Evolutionary conservation across 2,113 vertebrate genomes (phyloP).

Genomic region (Brachyistius frenatus): DNA sequence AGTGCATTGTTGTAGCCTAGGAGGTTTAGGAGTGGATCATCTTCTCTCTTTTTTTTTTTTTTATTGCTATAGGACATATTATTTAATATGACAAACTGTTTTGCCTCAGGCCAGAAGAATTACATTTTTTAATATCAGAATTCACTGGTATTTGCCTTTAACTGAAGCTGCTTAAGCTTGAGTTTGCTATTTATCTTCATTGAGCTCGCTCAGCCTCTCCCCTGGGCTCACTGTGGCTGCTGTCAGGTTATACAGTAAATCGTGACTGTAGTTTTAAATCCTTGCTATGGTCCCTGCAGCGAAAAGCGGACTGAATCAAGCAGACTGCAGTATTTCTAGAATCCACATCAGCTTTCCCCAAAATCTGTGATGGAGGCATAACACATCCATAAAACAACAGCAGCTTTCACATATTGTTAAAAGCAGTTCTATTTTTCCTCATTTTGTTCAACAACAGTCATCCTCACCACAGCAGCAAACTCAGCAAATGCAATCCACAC

Average conservation of each 20-base stretch:
- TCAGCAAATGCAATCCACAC: not conserved
- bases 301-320: conserved; percentile 25
- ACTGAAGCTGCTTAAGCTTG: conserved; percentile 45
- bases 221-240: conserved; percentile 43
- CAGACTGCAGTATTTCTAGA: conserved; percentile 35
- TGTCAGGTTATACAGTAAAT: conserved; percentile 66
- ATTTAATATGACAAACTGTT: conserved; percentile 50
- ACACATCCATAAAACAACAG: conserved; percentile 16
- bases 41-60: conserved; percentile 8
- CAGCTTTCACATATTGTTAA: conserved; percentile 18
- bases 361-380: conserved; percentile 27
- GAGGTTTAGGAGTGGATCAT: conserved; percentile 22
- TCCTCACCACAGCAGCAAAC: not conserved
- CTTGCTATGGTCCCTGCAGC: conserved; percentile 41
- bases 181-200: conserved; percentile 67
- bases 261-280: conserved; percentile 65
- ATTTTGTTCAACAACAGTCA: conserved; percentile 3
- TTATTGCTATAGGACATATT: conserved; percentile 19
- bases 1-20: not conserved
- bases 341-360: conserved; percentile 34
- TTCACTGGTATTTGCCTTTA: conserved; percentile 48
- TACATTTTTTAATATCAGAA: conserved; percentile 38
- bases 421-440: not conserved
- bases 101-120: conserved; percentile 27
- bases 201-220: conserved; percentile 50